phyloP scores from a whole-genome alignment of 2,888 invertebrate species.

The Mellilla xanthometata region DNA sequence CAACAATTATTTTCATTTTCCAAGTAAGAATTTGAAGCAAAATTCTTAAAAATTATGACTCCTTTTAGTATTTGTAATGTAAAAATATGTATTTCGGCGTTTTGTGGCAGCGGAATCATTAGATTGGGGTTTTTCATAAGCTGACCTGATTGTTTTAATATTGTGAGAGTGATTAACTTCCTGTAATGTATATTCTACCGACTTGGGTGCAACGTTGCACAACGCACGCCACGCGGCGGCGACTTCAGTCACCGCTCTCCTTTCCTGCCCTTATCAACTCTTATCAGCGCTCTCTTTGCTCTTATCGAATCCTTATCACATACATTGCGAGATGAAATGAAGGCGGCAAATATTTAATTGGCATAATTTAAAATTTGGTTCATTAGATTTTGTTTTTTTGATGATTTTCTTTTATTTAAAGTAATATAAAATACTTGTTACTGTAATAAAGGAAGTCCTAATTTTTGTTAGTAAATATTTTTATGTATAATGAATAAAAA shows the following conservation, averaged over 20 bases:
- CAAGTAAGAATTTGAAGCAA: too few species aligned
- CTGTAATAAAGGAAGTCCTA: too few species aligned
- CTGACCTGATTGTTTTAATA: too few species aligned
- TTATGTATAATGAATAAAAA: too few species aligned
- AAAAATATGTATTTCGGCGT: too few species aligned
- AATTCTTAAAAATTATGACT: too few species aligned
- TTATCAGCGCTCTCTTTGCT: conserved; percentile 17
- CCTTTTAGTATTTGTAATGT: too few species aligned
- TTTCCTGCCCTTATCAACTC: conserved; percentile 38
- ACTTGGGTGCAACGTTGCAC: conserved; percentile 30
- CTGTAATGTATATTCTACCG: not conserved
- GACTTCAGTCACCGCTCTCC: conserved; percentile 40
- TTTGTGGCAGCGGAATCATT: too few species aligned
- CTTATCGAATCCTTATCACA: conserved; percentile 10
- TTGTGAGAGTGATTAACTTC: too few species aligned
- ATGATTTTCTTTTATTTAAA: not conserved
- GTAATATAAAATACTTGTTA: not conserved
- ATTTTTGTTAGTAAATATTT: too few species aligned
- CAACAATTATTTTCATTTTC: too few species aligned
- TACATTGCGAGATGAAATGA: conserved; percentile 13
- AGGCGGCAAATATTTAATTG: conserved; percentile 25
- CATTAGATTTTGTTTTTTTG: not conserved
- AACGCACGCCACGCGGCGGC: conserved; percentile 38
- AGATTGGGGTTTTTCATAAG: too few species aligned
- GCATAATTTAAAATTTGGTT: conserved; percentile 13